phyloP scores from a whole-genome alignment of 2,113 vertebrate species.

The Egretta garzetta region DNA sequence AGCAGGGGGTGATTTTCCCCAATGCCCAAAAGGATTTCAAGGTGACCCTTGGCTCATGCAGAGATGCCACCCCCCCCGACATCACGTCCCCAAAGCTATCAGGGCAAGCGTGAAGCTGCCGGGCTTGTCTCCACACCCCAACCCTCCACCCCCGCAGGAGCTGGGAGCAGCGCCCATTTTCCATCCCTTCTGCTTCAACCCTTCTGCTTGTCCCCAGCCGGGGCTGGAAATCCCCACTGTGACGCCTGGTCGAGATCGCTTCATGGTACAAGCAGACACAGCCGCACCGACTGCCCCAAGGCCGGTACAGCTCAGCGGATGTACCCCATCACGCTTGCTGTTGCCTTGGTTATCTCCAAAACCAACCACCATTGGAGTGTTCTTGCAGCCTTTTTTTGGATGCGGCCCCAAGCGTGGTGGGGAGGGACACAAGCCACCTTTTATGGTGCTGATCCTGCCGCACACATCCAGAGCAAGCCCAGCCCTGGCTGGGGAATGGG shows the following conservation, averaged over 20 bases:
- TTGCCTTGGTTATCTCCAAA: not conserved
- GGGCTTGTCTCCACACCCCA: not conserved
- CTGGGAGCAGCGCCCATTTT: not conserved
- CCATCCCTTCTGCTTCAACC: not conserved
- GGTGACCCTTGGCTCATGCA: not conserved
- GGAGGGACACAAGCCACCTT: not conserved
- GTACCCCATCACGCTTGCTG: fast-evolving
- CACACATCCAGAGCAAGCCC: not conserved
- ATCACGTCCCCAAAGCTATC: not conserved
- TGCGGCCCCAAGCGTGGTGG: fast-evolving
- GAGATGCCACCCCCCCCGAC: fast-evolving
- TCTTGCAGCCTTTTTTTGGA: not conserved
- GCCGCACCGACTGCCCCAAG: not conserved
- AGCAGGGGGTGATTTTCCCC: not conserved
- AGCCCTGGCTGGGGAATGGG: not conserved
- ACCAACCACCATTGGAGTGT: not conserved
- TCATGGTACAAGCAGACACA: no score
- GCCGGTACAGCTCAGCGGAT: fast-evolving
- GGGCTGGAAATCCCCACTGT: not conserved
- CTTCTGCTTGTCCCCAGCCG: not conserved
- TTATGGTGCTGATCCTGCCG: not conserved
- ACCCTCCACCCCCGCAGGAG: not conserved
- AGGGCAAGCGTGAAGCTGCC: not conserved
- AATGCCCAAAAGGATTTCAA: not conserved
- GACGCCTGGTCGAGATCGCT: not conserved